These are phyloP conservation scores for Diadegma fenestrale DNA, from an alignment of 2,888 invertebrate species.

Conservation along the genomic window DNA sequence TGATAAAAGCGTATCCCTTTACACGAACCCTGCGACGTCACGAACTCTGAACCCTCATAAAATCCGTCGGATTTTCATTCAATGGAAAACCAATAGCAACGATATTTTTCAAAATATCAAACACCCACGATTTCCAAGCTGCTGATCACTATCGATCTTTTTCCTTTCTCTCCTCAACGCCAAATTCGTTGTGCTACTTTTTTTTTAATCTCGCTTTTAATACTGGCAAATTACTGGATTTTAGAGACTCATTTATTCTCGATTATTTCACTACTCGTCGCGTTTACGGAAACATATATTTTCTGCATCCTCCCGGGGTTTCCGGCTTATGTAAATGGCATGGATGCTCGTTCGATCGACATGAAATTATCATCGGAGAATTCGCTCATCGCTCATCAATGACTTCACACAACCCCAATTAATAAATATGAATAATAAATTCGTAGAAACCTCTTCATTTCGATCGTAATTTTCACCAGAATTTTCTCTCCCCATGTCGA, in stretches of 20 bases:
- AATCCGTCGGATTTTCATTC: constrained; percentile 42
- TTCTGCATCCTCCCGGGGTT: background rate
- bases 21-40: constrained; percentile 42
- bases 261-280: background rate
- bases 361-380: background rate
- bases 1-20: constrained; percentile 23
- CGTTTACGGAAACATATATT: background rate
- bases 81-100: constrained; percentile 41
- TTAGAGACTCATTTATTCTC: background rate
- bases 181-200: background rate
- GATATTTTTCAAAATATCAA: constrained; percentile 31
- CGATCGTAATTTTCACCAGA: too few species aligned
- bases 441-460: too few species aligned
- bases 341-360: background rate
- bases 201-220: background rate
- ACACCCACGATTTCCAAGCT: background rate
- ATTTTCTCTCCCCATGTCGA: background rate
- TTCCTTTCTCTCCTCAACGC: background rate
- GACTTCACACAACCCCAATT: background rate
- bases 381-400: background rate
- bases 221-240: background rate
- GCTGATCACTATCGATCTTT: background rate
- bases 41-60: constrained; percentile 34
- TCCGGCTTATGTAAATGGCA: background rate
- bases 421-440: background rate